Evolutionary conservation across 2,797 vertebrate genomes (phyloP), one percentile per base, ranked within the genome.

Genomic region (Xerus rutilus): DNA sequence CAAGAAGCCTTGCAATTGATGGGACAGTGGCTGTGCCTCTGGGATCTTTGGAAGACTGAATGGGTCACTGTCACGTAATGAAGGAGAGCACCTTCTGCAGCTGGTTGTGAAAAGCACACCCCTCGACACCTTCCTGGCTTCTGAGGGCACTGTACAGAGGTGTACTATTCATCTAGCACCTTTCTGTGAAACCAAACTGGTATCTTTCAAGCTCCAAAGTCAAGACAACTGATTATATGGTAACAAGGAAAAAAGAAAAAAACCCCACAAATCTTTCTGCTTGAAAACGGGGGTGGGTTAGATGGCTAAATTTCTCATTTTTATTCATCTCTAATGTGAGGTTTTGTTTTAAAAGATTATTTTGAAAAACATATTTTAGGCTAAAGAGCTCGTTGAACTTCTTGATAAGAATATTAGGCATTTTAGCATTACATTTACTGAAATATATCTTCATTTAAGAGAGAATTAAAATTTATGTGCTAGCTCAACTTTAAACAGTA

Each of bases 371-470:
- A 49, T 43, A 85, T 90, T 92, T 89, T 89, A 96, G 70, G 77
- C 70, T 95, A 87, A 81, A 95, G 82, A 95, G 84, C 85, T 90
- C 86, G 69, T 83, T 94, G 86, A 92, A 92, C 21, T 97, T 93
- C 89, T 92, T 86, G 86, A 83, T 90, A 88, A 95, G 93, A 94
- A 92, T 64, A 93, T 90, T 93, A 92, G 95, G 91, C 65, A 70
- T 96, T 64, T 94, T 94, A 92, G 81, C 52, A 92, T 96, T 78
- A 92, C 43, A 90, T 87, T 84, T 86, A 93, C 78, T 82, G 81
- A 96, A 96, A 98, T 96, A 95, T 52, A 85, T 97, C 96, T 98
- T 97, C 95, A 95, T 97, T 97, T 93, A 93, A 93, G 86, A 97
- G 69, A 93, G 94, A 96, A 97, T 95, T 92, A 96, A 97, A 97